Percentiles rank a stretch among this genome's conserved stretches.
Conservation (phyloP, 1,140 invertebrate genomes). For the Meloidogyne exigua region DNA sequence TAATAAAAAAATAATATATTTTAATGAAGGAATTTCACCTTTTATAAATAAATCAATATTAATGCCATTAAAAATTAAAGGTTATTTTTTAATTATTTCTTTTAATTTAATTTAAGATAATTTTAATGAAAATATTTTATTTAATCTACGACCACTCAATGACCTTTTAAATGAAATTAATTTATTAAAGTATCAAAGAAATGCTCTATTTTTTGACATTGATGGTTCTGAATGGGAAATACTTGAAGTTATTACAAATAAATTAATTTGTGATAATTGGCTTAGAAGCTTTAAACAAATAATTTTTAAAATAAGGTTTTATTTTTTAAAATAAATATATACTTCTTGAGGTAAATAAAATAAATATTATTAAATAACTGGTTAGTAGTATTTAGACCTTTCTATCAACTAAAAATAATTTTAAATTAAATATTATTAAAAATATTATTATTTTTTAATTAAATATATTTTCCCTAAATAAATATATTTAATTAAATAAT, state of each 20-base stretch:
- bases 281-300: slow-evolving; percentile 9
- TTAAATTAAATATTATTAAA: too few relatives aligned
- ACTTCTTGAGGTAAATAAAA: too few relatives aligned
- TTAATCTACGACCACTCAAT: not conserved
- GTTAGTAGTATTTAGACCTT: too few relatives aligned
- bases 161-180: not conserved
- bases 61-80: not conserved
- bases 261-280: slow-evolving; percentile 11
- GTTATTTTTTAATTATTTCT: not conserved
- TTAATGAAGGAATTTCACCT: not conserved
- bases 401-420: too few relatives aligned
- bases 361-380: too few relatives aligned
- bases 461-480: too few relatives aligned
- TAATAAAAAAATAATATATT: not conserved
- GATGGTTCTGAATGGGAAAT: slow-evolving; percentile 18
- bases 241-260: not conserved
- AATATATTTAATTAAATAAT: not conserved
- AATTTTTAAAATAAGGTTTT: slow-evolving; percentile 2
- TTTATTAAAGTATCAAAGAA: not conserved
- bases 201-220: slow-evolving; percentile 12
- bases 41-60: not conserved
- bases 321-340: not conserved
- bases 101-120: not conserved
- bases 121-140: not conserved
- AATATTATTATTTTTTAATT: too few relatives aligned